Evolutionary conservation across 2,113 vertebrate genomes (phyloP).

Genomic region (Scomber scombrus): DNA sequence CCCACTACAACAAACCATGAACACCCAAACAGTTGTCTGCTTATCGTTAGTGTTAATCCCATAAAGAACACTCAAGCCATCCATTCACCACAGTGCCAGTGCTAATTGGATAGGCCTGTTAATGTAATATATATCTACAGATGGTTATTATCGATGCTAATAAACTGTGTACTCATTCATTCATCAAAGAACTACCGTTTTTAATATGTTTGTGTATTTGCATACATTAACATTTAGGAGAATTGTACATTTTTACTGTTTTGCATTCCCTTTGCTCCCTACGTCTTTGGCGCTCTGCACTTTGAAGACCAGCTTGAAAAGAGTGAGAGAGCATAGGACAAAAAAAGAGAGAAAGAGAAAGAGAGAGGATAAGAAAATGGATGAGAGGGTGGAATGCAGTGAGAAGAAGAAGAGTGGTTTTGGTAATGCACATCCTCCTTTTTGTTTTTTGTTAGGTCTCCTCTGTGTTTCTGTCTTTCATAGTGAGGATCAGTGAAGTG

Average conservation of each 20-base stretch:
- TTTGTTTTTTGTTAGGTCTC: constrained; percentile 65
- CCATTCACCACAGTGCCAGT: no score
- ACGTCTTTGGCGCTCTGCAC: constrained; percentile 2
- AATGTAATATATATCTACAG: no score
- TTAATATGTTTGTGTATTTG: constrained; percentile 1
- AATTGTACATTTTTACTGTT: constrained; percentile 11
- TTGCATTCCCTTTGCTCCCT: constrained; percentile 2
- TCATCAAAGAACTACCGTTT: background rate
- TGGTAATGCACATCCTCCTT: constrained; percentile 71
- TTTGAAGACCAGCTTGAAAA: constrained; percentile 45
- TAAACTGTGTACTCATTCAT: background rate
- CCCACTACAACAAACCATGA: no score
- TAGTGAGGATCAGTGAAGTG: constrained; percentile 78
- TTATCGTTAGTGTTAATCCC: no score
- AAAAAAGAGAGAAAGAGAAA: constrained; percentile 22
- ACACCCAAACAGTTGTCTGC: no score
- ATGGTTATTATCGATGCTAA: no score
- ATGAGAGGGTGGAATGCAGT: constrained; percentile 53
- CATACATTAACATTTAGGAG: constrained; percentile 13
- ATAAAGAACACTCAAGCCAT: no score
- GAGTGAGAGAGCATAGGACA: constrained; percentile 14
- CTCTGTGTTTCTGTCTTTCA: constrained; percentile 69
- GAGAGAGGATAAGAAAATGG: constrained; percentile 38
- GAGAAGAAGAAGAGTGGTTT: constrained; percentile 58
- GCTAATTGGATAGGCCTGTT: no score